Percentiles rank a stretch among this genome's conserved stretches.
phyloP scores from a whole-genome alignment of 2,797 vertebrate species.

The Vultur gryphus region DNA sequence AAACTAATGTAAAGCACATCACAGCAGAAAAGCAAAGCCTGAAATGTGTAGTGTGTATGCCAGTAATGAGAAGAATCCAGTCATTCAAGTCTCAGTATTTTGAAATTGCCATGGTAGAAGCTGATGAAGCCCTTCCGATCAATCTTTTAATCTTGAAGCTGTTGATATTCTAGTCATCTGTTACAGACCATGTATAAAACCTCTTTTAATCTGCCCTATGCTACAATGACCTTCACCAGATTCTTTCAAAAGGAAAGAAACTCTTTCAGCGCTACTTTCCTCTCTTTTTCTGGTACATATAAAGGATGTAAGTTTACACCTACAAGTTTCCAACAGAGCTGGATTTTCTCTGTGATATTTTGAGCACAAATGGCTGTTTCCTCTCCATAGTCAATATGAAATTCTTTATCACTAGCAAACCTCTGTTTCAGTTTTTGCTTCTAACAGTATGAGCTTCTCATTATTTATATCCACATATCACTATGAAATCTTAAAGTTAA shows the following conservation, averaged over 20 bases:
- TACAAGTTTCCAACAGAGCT: neutral
- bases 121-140: neutral
- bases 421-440: neutral
- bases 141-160: neutral
- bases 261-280: neutral
- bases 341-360: neutral
- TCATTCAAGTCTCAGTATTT: neutral
- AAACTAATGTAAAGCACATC: neutral
- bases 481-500: neutral
- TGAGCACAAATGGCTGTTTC: neutral
- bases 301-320: neutral
- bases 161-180: neutral
- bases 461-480: neutral
- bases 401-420: neutral
- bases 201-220: neutral
- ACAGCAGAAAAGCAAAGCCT: neutral
- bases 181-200: neutral
- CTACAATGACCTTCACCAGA: neutral
- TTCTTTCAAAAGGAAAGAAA: neutral
- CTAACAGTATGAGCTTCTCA: neutral
- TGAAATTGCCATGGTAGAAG: neutral
- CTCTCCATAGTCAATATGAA: neutral
- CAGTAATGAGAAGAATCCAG: neutral
- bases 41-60: neutral
- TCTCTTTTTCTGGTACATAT: neutral